Conservation (phyloP, 2,113 vertebrate species). For the Rhinichthys klamathensis region DNA sequence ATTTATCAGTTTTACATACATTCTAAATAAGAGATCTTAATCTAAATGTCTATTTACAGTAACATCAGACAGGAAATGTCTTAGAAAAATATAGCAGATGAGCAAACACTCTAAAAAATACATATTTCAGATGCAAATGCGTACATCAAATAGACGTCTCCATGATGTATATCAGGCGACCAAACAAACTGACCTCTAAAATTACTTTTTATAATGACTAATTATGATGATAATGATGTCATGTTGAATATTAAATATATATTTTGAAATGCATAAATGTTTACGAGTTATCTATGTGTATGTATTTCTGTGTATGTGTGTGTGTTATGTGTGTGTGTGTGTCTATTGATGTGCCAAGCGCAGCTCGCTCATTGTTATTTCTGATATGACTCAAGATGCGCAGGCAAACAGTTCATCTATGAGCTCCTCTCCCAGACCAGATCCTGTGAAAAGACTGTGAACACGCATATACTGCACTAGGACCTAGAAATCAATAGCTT, state of each 20-base stretch:
- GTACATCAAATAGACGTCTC: no score
- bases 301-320: neutral
- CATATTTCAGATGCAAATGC: no score
- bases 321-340: neutral
- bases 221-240: neutral
- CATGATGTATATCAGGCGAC: no score
- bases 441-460: neutral
- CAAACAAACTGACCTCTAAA: neutral
- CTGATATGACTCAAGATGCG: neutral
- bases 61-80: no score
- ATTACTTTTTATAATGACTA: neutral
- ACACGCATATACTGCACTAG: neutral
- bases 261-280: neutral
- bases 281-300: neutral
- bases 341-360: neutral
- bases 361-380: conserved; percentile 11
- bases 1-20: no score
- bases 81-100: no score
- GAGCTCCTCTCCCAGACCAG: neutral
- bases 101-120: no score
- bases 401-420: neutral
- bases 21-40: no score
- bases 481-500: neutral
- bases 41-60: no score
- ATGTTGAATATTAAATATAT: neutral